Evolutionary conservation across 2,888 invertebrate species (phyloP), one percentile per base, ranked within the genome.

Genomic region (Tromatobia lineatoria): DNA sequence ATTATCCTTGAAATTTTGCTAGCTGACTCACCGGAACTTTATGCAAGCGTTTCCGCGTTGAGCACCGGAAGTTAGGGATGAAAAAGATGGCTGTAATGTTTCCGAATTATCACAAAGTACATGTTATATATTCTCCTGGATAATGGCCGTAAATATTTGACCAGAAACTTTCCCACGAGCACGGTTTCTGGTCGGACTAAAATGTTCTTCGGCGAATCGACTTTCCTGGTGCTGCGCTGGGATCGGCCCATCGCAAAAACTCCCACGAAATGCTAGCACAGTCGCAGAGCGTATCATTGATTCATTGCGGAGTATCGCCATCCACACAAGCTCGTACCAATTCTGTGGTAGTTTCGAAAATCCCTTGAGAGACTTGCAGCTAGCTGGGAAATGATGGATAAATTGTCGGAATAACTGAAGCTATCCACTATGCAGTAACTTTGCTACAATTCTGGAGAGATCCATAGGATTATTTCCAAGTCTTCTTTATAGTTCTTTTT

Each of bases 251-350:
- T 54, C 47, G 54, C 45, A 61, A 61, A 64, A 54, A 34, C 20
- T 47, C 23, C n/a, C 50, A 10, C 18, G n/a, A 25, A 67, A 82
- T 67, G 38, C 38, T 57, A 34, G 6, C 64, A 18, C 15, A 15
- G 1, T 8, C 15, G 42, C 15, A 15, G 25, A 6, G 18, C 25
- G 59, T 69, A 71, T 77, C 50, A 82, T 67, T 69, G 66, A 82
- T 82, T 82, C 78, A 78, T 82, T 52, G 29, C 57, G 18, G 64
- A 15, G 34, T 57, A 77, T 77, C 25, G 59, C 54, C 45, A 18
- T 69, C 34, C 18, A 52, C 54, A 11, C 20, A 3, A 18, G 64
- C 50, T 23, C 15, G 23, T 69, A 73, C 25, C 42, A n/a, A 4
- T 15, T 25, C 6, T 57, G 18, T 8, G 47, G 20, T 18, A 38